Evolutionary conservation across 64 coral and sea anemone species (phyloP), one percentile per base, ranked within the genome.

Genomic region (Platygyra sinensis): DNA sequence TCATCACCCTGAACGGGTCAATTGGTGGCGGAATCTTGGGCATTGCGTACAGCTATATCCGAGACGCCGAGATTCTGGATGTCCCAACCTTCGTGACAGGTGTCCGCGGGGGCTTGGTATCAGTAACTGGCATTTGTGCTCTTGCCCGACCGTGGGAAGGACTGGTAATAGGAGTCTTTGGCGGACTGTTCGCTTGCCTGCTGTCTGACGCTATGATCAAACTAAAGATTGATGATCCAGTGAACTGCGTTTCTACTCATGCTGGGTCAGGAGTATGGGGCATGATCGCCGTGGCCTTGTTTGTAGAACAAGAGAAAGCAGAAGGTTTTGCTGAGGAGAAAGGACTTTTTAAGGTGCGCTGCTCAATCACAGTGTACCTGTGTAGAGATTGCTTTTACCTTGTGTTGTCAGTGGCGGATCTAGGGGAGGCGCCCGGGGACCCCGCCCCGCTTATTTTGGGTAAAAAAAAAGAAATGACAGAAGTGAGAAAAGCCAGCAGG

Each of bases 191-290:
- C 20, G 91, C 91, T 3, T 92, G 91, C 78, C 31, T 92, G 52
- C 74, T 92, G 51, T 92, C 91, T 25, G 91, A 92, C 51, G 20
- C 86, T n/a, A 92, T 92, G 91, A 77, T 87, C 2, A 92, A 78
- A 52, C 75, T 92, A 0, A 92, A 92, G 50, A 92, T 92, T 52
- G 91, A 92, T 75, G 91, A 92, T 87, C 91, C 91, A 3, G 91
- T 87, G 22, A 92, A 92, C n/a, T 92, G 91, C 61, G 83, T 92
- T 14, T 74, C 91, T 7, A 92, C 91, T 0, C 91, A 92, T 57
- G 91, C 91, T 12, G 91, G 91, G 28, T 87, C 91, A 46, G 91
- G 74, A 4, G 78, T 79, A 25, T 92, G 91, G 91, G 91, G 91
- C 20, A 92, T 92, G 91, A 78, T 92, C 30, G 91, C 91, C 22